These are phyloP conservation scores for Limulus polyphemus DNA, from an alignment of 2,888 invertebrate genomes.

Conservation along the genomic window DNA sequence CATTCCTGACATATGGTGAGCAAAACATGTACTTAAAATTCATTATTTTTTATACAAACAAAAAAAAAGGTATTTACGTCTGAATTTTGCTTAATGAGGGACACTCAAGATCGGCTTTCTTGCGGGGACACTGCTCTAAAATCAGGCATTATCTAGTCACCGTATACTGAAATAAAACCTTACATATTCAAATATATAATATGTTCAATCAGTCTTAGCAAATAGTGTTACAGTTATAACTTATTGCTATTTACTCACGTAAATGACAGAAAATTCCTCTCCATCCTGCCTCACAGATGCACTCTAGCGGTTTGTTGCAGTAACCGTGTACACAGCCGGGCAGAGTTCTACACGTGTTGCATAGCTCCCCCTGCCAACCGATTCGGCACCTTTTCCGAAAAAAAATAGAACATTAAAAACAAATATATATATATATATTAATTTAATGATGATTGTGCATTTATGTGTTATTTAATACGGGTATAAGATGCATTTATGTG, in stretches of 20 bases:
- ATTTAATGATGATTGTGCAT: neutral
- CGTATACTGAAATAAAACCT: neutral
- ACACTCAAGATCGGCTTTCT: no score
- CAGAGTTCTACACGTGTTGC: slow-evolving; percentile 70
- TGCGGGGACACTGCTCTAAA: no score
- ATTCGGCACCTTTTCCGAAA: slow-evolving; percentile 54
- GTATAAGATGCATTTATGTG: no score
- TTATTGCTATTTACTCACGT: slow-evolving; percentile 47
- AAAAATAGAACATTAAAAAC: slow-evolving; percentile 6
- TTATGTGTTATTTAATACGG: no score
- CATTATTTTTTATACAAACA: no score
- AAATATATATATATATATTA: neutral
- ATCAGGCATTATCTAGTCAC: neutral
- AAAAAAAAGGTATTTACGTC: no score
- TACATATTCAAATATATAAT: neutral
- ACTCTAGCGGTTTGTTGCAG: slow-evolving; percentile 78
- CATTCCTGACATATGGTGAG: no score
- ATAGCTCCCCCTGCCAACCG: slow-evolving; percentile 80
- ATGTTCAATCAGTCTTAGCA: no score
- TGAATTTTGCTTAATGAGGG: no score
- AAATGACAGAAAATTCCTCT: slow-evolving; percentile 58
- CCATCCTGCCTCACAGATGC: slow-evolving; percentile 81
- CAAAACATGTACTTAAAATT: no score
- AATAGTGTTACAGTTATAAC: neutral
- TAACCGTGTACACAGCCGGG: slow-evolving; percentile 84